These are phyloP conservation scores for Nerophis lumbriciformis DNA, from an alignment of 2,113 vertebrate species.

Conservation along the genomic window DNA sequence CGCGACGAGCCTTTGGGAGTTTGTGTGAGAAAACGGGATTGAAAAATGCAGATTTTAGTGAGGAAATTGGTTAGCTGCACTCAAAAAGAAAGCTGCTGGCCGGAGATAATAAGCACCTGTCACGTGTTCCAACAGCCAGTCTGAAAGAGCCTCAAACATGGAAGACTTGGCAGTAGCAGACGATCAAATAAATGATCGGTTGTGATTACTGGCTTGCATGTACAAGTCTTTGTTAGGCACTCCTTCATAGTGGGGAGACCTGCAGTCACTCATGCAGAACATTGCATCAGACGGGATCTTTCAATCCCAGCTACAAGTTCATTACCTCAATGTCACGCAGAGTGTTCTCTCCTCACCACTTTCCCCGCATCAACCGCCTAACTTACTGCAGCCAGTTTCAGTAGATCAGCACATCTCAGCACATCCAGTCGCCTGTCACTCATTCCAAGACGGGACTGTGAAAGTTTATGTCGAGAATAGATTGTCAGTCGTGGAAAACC, in stretches of 20 bases:
- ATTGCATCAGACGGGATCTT: conserved; percentile 44
- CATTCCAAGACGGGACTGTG: background rate
- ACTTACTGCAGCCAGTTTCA: conserved; percentile 11
- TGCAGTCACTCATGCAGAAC: conserved; percentile 22
- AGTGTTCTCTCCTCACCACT: conserved; percentile 23
- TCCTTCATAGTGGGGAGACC: conserved; percentile 12
- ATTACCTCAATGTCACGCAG: conserved; percentile 44
- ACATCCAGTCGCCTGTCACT: background rate
- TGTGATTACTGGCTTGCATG: conserved; percentile 23
- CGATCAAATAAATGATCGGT: conserved; percentile 12
- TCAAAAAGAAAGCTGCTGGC: conserved; percentile 37
- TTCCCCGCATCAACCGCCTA: conserved; percentile 12
- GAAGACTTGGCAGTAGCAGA: conserved; percentile 29
- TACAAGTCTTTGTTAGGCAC: conserved; percentile 1
- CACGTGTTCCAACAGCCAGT: conserved; percentile 29
- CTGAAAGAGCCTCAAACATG: conserved; percentile 32
- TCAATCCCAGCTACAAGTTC: conserved; percentile 35
- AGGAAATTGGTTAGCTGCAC: conserved; percentile 1
- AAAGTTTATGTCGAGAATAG: background rate
- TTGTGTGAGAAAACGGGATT: conserved; percentile 13
- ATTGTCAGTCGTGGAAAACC: background rate
- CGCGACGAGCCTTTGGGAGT: conserved; percentile 29
- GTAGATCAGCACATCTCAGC: conserved; percentile 3
- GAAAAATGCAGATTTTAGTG: conserved; percentile 15
- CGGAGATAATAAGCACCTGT: conserved; percentile 46